Conservation (phyloP, 2,888 invertebrate genomes). For the Athalia cordata region DNA sequence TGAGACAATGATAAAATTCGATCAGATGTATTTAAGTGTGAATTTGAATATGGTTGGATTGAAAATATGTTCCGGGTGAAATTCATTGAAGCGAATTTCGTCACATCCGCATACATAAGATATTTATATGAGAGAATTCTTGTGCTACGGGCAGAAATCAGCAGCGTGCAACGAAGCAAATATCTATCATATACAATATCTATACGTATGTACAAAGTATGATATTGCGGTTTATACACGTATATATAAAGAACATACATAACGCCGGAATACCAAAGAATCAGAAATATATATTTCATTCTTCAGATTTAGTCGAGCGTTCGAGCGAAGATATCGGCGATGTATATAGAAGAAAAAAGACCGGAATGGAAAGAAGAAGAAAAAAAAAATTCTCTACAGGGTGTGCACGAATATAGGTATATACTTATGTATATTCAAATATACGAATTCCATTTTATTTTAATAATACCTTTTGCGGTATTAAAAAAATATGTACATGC, state of each 20-base stretch:
- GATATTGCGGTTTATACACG: constrained; percentile 16
- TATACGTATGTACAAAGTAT: not conserved
- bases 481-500: not conserved
- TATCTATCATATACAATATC: not conserved
- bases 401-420: not conserved
- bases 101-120: not conserved
- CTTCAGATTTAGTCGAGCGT: constrained; percentile 58
- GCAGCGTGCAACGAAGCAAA: constrained; percentile 18
- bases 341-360: constrained; percentile 15
- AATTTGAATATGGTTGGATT: not conserved
- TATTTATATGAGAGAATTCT: constrained; percentile 8
- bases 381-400: not conserved
- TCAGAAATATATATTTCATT: constrained; percentile 37
- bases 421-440: not conserved
- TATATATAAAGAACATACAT: not conserved
- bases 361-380: not conserved
- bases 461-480: constrained; percentile 5
- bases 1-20: no score
- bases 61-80: no score
- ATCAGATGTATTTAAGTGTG: no score
- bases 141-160: no score
- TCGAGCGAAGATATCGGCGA: constrained; percentile 32
- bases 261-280: constrained; percentile 24
- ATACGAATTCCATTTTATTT: constrained; percentile 27
- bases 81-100: no score